Evolutionary conservation across 2,113 vertebrate species (phyloP).

Genomic region (Hoplias malabaricus): DNA sequence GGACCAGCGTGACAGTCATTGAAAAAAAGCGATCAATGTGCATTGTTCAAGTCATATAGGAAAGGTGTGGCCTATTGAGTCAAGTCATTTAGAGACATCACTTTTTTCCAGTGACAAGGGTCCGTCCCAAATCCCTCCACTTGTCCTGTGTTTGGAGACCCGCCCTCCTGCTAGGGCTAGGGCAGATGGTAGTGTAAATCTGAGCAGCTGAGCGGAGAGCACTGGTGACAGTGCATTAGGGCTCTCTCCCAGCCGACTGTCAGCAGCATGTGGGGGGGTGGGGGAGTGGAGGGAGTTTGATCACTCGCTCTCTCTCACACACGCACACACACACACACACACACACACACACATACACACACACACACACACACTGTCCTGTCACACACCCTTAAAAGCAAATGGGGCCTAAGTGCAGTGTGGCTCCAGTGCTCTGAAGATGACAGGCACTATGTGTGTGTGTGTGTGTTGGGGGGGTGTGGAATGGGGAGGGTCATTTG

Average conservation of each 20-base stretch:
- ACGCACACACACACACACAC: neutral
- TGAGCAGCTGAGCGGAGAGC: constrained; percentile 74
- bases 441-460: constrained; percentile 62
- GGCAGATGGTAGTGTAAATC: constrained; percentile 77
- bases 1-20: too few relatives aligned
- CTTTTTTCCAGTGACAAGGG: neutral
- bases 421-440: constrained; percentile 67
- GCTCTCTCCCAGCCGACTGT: constrained; percentile 74
- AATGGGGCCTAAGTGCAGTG: constrained; percentile 77
- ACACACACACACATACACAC: neutral
- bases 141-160: constrained; percentile 17
- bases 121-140: neutral
- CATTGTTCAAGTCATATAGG: too few relatives aligned
- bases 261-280: constrained; percentile 69
- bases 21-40: too few relatives aligned
- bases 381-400: constrained; percentile 80
- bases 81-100: too few relatives aligned
- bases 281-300: constrained; percentile 77
- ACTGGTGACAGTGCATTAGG: constrained; percentile 77
- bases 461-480: too few relatives aligned
- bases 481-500: constrained; percentile 61
- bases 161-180: constrained; percentile 43
- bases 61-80: too few relatives aligned
- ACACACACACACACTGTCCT: constrained; percentile 60
- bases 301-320: constrained; percentile 59